Conservation (phyloP, 1,140 invertebrate species). For the Eupeodes corollae region DNA sequence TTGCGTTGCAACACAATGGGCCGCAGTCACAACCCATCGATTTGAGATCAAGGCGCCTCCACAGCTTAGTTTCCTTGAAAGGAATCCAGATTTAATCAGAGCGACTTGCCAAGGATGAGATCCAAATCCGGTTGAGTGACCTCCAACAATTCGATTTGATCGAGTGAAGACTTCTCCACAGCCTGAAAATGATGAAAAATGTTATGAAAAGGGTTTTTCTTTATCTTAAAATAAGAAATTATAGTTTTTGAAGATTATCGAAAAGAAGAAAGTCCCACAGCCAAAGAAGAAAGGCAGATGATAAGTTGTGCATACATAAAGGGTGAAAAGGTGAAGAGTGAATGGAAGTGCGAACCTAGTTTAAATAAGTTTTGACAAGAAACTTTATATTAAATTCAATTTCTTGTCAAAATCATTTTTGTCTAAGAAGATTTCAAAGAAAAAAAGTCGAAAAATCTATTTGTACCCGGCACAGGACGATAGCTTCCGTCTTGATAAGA, state of each 20-base stretch:
- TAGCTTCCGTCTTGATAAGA: conserved; percentile 21
- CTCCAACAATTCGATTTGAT: conserved; percentile 85
- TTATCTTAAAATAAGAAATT: not conserved
- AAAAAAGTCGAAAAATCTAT: not conserved
- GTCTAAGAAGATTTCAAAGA: too few relatives aligned
- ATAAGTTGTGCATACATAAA: conserved; percentile 8
- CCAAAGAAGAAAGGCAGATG: conserved; percentile 1
- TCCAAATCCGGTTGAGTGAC: conserved; percentile 76
- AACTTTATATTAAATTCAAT: not conserved
- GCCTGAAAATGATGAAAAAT: conserved; percentile 42
- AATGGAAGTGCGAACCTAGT: conserved; percentile 3
- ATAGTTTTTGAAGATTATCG: not conserved
- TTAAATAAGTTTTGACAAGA: too few relatives aligned
- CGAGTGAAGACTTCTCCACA: conserved; percentile 77
- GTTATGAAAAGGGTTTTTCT: not conserved
- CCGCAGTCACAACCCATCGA: conserved; percentile 79
- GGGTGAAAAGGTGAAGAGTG: conserved; percentile 4
- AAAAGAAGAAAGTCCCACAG: not conserved
- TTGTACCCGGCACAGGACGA: conserved; percentile 36
- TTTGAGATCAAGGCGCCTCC: conserved; percentile 83
- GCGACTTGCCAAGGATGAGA: conserved; percentile 94
- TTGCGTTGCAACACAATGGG: conserved; percentile 81
- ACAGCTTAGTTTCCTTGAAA: conserved; percentile 81
- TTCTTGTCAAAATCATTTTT: not conserved
- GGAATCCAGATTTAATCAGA: conserved; percentile 81